Conservation (phyloP, 2,888 invertebrate genomes). For the Cybosia mesomella region DNA sequence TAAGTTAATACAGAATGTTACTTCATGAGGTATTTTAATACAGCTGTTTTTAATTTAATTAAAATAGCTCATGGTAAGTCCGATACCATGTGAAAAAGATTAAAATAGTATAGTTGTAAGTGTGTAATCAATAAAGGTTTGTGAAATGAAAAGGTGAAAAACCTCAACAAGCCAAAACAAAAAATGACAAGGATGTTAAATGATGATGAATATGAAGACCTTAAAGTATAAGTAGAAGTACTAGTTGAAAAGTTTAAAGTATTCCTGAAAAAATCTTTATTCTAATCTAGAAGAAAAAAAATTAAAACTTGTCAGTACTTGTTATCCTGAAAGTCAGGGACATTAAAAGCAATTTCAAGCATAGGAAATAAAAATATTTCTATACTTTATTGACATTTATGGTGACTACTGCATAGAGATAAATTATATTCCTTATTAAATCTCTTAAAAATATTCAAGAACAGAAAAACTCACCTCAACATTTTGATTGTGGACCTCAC, state of each 20-base stretch:
- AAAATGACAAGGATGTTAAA: not conserved
- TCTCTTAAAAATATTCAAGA: not conserved
- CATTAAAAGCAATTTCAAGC: not conserved
- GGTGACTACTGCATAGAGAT: not conserved
- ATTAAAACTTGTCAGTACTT: not conserved
- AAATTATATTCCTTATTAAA: too few relatives aligned
- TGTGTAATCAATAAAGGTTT: too few relatives aligned
- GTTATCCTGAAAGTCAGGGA: not conserved
- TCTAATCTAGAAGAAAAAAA: not conserved
- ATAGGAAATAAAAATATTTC: not conserved
- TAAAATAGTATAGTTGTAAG: too few relatives aligned
- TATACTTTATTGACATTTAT: not conserved
- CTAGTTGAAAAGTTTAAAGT: too few relatives aligned
- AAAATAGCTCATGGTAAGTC: too few relatives aligned
- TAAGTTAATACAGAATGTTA: too few relatives aligned
- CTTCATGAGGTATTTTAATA: too few relatives aligned
- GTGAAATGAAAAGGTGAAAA: too few relatives aligned
- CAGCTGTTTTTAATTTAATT: too few relatives aligned
- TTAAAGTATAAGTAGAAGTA: too few relatives aligned
- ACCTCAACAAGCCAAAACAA: not conserved
- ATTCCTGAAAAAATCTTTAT: too few relatives aligned
- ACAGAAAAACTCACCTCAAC: conserved; percentile 36
- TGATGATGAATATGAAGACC: not conserved
- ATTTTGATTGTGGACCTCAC: conserved; percentile 20
- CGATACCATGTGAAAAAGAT: not conserved